phyloP scores from a whole-genome alignment of 2,797 vertebrate genomes.

The Arnoldichthys spilopterus region DNA sequence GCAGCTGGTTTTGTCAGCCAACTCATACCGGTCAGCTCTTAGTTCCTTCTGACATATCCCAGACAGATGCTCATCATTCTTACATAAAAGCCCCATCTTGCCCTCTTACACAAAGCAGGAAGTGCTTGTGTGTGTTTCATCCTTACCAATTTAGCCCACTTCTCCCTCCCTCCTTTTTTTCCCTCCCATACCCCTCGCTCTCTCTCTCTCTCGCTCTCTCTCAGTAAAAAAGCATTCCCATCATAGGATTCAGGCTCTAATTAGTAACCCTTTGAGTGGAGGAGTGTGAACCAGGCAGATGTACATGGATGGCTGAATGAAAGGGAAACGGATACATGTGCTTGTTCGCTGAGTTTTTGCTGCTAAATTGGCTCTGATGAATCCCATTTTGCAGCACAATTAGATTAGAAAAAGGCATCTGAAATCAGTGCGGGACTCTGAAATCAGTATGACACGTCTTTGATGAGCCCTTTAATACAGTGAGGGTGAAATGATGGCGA shows the following conservation, averaged over 20 bases:
- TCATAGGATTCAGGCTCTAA: conserved; percentile 55
- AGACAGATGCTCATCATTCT: conserved; percentile 46
- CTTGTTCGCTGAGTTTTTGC: conserved; percentile 53
- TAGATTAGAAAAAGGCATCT: conserved; percentile 62
- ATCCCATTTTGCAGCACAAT: conserved; percentile 62
- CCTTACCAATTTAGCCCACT: conserved; percentile 52
- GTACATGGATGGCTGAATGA: conserved; percentile 59
- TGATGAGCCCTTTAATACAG: conserved; percentile 56
- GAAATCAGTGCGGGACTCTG: conserved; percentile 55
- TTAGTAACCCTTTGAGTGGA: conserved; percentile 62
- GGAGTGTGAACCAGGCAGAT: conserved; percentile 63
- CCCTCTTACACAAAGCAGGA: conserved; percentile 53
- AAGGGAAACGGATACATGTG: conserved; percentile 58
- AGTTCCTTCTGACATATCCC: conserved; percentile 26
- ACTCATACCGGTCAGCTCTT: background rate
- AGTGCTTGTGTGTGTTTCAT: conserved; percentile 49
- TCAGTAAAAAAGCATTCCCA: conserved; percentile 54
- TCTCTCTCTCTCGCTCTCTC: conserved; percentile 46
- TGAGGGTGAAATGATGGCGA: conserved; percentile 46
- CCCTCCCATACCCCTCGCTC: conserved; percentile 39
- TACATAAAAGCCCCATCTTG: conserved; percentile 42
- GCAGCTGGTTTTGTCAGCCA: background rate
- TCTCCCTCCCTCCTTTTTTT: conserved; percentile 42
- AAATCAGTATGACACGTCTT: conserved; percentile 57
- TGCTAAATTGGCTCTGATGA: conserved; percentile 62